phyloP scores from a whole-genome alignment of 64 coral and sea anemone genomes.

The Actinia equina region DNA sequence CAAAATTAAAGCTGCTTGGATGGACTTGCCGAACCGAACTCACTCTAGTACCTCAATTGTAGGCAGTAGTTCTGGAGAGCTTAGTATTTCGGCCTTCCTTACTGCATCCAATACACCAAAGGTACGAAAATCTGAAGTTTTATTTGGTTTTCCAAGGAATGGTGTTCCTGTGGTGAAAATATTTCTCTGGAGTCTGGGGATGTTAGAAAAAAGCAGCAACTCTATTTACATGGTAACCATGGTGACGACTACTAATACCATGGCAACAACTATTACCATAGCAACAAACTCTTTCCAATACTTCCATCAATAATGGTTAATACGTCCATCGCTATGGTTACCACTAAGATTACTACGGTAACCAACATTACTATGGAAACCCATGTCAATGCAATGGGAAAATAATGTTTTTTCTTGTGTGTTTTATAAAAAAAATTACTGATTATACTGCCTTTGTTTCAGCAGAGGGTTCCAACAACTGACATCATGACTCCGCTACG shows the following conservation, averaged over 20 bases:
- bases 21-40: background rate
- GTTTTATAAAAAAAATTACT: background rate
- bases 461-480: background rate
- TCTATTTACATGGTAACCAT: too few species aligned
- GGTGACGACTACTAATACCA: too few species aligned
- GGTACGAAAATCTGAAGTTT: background rate
- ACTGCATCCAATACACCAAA: background rate
- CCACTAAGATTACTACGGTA: too few species aligned
- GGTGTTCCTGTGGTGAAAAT: background rate
- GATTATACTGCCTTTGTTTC: background rate
- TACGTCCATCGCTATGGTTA: too few species aligned
- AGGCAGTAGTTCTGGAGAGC: background rate
- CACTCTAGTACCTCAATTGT: background rate
- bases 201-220: too few species aligned
- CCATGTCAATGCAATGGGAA: too few species aligned
- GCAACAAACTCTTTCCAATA: too few species aligned
- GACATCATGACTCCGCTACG: constrained; percentile 31
- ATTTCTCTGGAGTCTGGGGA: background rate
- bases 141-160: background rate
- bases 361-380: background rate
- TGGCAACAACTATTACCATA: too few species aligned
- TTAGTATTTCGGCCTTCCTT: background rate
- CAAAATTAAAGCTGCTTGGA: background rate
- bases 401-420: too few species aligned
- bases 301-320: too few species aligned